Base-by-base conservation (phyloP, 2,113 vertebrate genomes). In the Pampusana beccarii region DNA sequence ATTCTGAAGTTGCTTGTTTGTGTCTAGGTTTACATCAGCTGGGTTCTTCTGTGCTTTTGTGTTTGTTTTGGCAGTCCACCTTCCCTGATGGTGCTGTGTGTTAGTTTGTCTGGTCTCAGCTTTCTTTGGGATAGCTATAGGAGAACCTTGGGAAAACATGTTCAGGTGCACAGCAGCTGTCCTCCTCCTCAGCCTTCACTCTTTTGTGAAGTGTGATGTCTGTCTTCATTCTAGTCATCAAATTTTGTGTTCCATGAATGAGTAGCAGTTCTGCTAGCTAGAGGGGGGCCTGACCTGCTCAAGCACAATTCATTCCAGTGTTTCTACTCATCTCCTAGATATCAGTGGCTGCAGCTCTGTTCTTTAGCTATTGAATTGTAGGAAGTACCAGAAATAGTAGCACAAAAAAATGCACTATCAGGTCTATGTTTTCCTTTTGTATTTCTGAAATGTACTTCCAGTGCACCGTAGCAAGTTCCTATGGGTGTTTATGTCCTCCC, bases 401-500 rank as follows among this genome's bases (percentile, higher is more conserved):
- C 5, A 7, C 16, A 54, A 58, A 85, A 11, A 81, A 71, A 26
- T 26, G 11, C 71, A 48, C 18, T 56, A 11, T 54, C 13, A 64
- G 16, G 10, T 75, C 34, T 60, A 0, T 61, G n/a, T 74, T 94
- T 84, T 81, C 19, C 10, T 31, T 58, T 72, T 18, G 7, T 56
- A 34, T 62, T 62, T 74, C 42, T 88, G 42, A 82, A 86, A 28
- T 20, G 31, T 86, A 31, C 36, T 71, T 90, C 25, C 56, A 67
- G 40, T 74, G 18, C 31, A 29, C 13, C 1, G 5, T 33, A 31
- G 16, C 9, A 40, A 51, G 9, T 36, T 26, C 74, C 21, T 81
- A 0, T 64, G 48, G 9, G 3, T 46, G 26, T 51, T 25, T 1
- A 2, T 25, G 10, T 40, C 16, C 3, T 84, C 31, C 11, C 3